A percentile compares a stretch with the other conserved stretches of the same genome.
phyloP scores from a whole-genome alignment of 2,113 vertebrate species.

The Eulemur rufifrons region DNA sequence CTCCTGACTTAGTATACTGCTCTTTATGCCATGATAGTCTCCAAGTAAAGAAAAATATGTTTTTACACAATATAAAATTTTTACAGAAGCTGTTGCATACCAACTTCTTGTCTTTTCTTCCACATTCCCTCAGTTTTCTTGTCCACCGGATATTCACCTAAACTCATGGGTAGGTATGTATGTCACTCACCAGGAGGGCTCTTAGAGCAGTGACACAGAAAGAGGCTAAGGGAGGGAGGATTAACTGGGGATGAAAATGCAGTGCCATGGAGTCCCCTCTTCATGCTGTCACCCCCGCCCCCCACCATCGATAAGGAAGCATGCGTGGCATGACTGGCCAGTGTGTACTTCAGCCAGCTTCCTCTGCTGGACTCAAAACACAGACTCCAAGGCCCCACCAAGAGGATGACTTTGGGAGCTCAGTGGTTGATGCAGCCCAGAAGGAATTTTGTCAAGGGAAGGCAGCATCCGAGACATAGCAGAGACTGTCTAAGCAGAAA shows the following conservation, averaged over 20 bases:
- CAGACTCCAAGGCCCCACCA: background rate
- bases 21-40: background rate
- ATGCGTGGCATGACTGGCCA: background rate
- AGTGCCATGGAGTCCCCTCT: background rate
- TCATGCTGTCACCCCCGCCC: too few relatives aligned
- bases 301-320: background rate
- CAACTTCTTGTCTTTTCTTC: background rate
- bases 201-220: background rate
- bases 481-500: background rate
- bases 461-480: background rate
- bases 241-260: background rate
- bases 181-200: background rate
- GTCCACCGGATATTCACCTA: too few relatives aligned
- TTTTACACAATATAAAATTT: background rate
- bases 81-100: background rate
- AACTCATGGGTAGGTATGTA: background rate
- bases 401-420: too few relatives aligned
- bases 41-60: background rate
- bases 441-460: background rate
- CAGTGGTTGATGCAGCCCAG: background rate
- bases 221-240: background rate
- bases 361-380: background rate
- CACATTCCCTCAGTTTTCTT: background rate
- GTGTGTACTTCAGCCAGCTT: background rate
- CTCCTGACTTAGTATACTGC: background rate